phyloP scores from a whole-genome alignment of 2,113 vertebrate species.

The Ciconia boyciana region DNA sequence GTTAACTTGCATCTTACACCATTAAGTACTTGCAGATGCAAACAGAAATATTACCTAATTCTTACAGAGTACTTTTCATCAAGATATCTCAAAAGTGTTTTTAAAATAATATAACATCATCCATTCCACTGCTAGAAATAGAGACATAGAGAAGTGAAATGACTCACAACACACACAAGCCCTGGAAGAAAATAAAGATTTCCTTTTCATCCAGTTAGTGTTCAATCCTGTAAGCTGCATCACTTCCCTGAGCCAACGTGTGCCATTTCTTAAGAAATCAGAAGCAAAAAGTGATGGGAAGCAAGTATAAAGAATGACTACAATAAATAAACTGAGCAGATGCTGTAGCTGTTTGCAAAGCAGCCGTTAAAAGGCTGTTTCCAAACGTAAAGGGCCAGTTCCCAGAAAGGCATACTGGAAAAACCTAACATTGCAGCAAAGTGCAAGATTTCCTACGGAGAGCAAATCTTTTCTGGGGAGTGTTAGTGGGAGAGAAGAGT shows the following conservation, averaged over 20 bases:
- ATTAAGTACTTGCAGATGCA: not conserved
- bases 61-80: not conserved
- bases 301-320: not conserved
- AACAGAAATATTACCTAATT: not conserved
- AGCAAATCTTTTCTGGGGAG: not conserved
- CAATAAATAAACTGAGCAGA: not conserved
- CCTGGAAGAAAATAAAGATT: conserved; percentile 14
- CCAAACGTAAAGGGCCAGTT: not conserved
- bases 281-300: not conserved
- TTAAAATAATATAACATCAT: not conserved
- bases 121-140: not conserved
- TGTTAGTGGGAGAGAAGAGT: not conserved
- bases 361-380: not conserved
- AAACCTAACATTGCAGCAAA: not conserved
- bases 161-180: not conserved
- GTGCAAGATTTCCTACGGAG: not conserved
- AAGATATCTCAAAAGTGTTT: not conserved
- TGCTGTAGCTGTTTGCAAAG: not conserved
- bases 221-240: not conserved
- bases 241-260: fast-evolving
- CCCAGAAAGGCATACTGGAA: not conserved
- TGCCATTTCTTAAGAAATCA: conserved; percentile 5
- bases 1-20: not conserved
- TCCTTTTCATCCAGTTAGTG: not conserved
- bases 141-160: not conserved